Base-by-base conservation (phyloP, 1,140 invertebrate genomes). In the Zaprionus gabonicus region DNA sequence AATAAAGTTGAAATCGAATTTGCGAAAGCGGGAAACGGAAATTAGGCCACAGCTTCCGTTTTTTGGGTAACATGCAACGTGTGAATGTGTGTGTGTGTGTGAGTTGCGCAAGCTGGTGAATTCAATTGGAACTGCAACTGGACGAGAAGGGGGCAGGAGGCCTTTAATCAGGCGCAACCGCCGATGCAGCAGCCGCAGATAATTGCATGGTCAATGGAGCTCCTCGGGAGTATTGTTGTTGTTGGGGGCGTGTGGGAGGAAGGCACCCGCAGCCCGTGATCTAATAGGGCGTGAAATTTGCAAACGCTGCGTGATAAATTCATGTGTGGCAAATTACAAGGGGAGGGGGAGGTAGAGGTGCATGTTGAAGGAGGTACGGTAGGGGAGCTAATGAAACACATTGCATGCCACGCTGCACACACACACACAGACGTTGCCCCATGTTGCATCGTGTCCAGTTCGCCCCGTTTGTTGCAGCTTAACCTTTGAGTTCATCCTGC, bases 231-330 rank as follows among this genome's bases (percentile, higher is more conserved):
- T 38, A 15, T 4, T n/a, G 41, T 49, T 2, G 53, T 7, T 53
- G 44, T 41, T 10, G 9, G 41, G 31, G 31, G 23, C 17, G 36
- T n/a, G 23, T 5, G 51, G 15, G 36, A 17, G 15, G 36, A 20
- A 17, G 53, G 34, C 13, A 15, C 38, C 27, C 66, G 53, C 27
- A 68, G 46, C 25, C 12, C 20, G 41, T 65, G 46, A 72, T 71
- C 73, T 46, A 76, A 76, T 76, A 76, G 73, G 68, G 73, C 73
- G 69, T 76, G 69, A 71, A 76, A 71, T 76, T 65, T 76, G 68
- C 59, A 71, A 64, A 41, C 60, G n/a, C 53, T 71, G 68, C 68
- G 60, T 76, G 62, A 55, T 13, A 71, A 59, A 65, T 71, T 71
- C 60, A 65, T 76, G 62, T 65, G 69, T 66, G 74, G 23, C 23